A percentile compares a stretch with the other conserved stretches of the same genome.
Conservation (phyloP, 2,888 invertebrate species). For the Liodrosophila aerea region DNA sequence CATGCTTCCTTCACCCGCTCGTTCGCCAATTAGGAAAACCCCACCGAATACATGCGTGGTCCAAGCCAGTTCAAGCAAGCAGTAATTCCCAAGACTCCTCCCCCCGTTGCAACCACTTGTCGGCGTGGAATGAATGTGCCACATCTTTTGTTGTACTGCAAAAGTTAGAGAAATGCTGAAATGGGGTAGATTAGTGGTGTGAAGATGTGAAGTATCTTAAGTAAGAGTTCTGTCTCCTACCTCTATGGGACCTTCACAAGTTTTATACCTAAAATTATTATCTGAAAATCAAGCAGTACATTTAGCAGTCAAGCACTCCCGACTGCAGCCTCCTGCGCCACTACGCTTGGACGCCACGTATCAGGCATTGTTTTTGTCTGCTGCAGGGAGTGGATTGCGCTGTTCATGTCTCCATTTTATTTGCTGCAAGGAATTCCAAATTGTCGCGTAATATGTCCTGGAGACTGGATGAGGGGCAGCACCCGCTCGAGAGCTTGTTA, state of each 20-base stretch:
- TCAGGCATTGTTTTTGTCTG: slow-evolving; percentile 43
- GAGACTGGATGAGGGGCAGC: not conserved
- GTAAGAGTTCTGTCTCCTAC: too few species aligned
- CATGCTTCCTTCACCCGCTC: slow-evolving; percentile 49
- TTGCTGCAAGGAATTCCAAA: slow-evolving; percentile 62
- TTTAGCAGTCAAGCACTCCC: too few species aligned
- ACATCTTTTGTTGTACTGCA: slow-evolving; percentile 39
- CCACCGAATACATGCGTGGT: slow-evolving; percentile 35
- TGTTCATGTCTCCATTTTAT: slow-evolving; percentile 70
- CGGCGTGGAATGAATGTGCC: slow-evolving; percentile 43
- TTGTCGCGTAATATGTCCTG: slow-evolving; percentile 19
- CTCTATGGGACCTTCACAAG: too few species aligned
- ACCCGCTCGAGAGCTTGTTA: slow-evolving; percentile 51
- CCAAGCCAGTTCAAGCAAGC: slow-evolving; percentile 21
- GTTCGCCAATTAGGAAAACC: slow-evolving; percentile 54
- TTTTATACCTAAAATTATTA: too few species aligned
- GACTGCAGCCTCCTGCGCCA: too few species aligned
- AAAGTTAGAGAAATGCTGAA: not conserved
- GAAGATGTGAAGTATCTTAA: slow-evolving; percentile 7
- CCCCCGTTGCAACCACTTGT: slow-evolving; percentile 4
- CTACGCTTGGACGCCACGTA: slow-evolving; percentile 41
- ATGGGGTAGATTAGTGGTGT: too few species aligned
- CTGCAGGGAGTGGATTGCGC: slow-evolving; percentile 10
- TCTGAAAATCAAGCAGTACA: too few species aligned
- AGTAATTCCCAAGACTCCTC: slow-evolving; percentile 8